Evolutionary conservation across 2,888 invertebrate genomes (phyloP).

Genomic region (Girardia tigrina): DNA sequence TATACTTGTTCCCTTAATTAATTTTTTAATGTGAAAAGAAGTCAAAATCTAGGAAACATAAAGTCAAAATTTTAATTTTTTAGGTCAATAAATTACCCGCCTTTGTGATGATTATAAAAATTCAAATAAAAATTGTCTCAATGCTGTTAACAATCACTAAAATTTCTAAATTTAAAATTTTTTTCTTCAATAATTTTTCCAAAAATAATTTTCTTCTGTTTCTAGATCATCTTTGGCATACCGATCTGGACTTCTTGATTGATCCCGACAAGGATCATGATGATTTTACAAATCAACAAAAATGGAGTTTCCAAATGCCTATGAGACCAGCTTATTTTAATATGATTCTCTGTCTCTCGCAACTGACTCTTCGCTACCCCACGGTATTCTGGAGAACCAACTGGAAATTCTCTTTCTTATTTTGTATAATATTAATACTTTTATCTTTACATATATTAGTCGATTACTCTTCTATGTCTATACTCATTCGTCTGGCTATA

Average conservation of each 20-base stretch:
- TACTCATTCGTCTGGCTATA: neutral
- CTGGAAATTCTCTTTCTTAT: neutral
- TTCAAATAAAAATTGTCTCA: no score
- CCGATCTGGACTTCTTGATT: neutral
- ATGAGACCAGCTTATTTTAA: slow-evolving; percentile 17
- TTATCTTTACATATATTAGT: slow-evolving; percentile 1
- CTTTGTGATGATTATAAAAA: no score
- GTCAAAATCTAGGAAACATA: no score
- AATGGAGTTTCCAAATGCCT: neutral
- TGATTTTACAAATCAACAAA: neutral
- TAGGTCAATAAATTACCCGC: no score
- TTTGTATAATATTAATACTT: neutral
- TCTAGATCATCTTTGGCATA: slow-evolving; percentile 10
- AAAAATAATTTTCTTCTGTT: no score
- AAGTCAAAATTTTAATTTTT: no score
- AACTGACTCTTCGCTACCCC: neutral
- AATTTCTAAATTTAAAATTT: no score
- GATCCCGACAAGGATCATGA: slow-evolving; percentile 8
- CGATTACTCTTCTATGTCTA: neutral
- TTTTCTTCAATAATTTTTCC: no score
- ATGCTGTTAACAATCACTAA: no score
- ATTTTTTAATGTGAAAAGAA: no score
- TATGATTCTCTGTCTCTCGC: neutral
- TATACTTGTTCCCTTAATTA: no score
- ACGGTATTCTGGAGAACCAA: neutral